A percentile compares a stretch with the other conserved stretches of the same genome.
These are phyloP conservation scores for Fragum whitleyi DNA, from an alignment of 2,888 invertebrate species.

Conservation along the genomic window DNA sequence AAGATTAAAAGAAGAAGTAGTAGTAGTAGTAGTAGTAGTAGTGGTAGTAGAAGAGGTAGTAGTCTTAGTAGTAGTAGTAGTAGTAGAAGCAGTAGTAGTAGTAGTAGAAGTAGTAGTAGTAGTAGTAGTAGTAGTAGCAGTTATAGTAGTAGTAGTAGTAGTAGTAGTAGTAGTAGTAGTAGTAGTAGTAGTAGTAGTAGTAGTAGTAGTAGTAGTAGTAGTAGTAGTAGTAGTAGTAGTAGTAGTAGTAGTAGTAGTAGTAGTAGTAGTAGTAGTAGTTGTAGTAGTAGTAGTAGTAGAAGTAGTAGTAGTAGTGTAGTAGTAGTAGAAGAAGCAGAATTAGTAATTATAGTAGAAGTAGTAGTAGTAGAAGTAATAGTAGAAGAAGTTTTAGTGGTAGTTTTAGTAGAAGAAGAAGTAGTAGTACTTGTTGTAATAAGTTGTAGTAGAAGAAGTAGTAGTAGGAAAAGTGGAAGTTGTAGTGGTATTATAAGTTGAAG, in stretches of 20 bases:
- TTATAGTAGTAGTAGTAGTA: conserved; percentile 51
- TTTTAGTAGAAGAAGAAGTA: conserved; percentile 42
- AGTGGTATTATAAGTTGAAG: conserved; percentile 48
- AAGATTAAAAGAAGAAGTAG: conserved; percentile 9
- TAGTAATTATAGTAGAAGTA: conserved; percentile 38
- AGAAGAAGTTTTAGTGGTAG: conserved; percentile 46
- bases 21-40: conserved; percentile 41
- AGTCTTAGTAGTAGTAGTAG: too few relatives aligned
- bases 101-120: conserved; percentile 49
- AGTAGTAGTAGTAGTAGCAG: conserved; percentile 51
- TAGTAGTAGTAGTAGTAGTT: conserved; percentile 42
- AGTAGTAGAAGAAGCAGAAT: conserved; percentile 43
- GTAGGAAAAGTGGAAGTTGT: conserved; percentile 48
- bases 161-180: conserved; percentile 47
- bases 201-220: conserved; percentile 50
- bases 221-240: conserved; percentile 48
- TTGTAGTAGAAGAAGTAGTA: conserved; percentile 48
- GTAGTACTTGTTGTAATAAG: conserved; percentile 41
- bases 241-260: conserved; percentile 55
- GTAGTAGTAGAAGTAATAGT: conserved; percentile 53
- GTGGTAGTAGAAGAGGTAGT: conserved; percentile 47
- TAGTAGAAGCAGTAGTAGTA: too few relatives aligned
- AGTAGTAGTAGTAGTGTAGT: conserved; percentile 40
- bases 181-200: conserved; percentile 50
- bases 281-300: conserved; percentile 44